Base-by-base conservation (phyloP, 2,888 invertebrate species). In the Strigamia maritima region DNA sequence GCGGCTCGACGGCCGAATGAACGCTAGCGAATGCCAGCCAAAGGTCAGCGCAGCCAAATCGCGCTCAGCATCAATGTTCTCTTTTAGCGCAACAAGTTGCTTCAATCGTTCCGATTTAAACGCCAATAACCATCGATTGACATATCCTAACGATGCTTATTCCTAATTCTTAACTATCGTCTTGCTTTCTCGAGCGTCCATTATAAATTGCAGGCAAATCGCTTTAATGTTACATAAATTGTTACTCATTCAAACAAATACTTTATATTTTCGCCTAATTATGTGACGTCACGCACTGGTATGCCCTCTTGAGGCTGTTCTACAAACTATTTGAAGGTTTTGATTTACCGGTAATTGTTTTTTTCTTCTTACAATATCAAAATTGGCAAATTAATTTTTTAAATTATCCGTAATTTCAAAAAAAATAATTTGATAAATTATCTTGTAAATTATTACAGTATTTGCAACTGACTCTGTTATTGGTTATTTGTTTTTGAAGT, bases 211-310 rank as follows among this genome's bases (percentile, higher is more conserved):
- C 14, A 31, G 19, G 12, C 28, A 35, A 31, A 78, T 78, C 31
- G 60, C 65, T 78, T 40, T 78, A 28, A 78, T 78, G 78, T 78
- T 78, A 65, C 78, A 78, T 78, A 78, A 78, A 78, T 78, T 78
- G 78, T 65, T 78, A 78, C 78, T 65, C 78, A 60, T 78, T 78
- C 78, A 65, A 79, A 79, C 79, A 79, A 70, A 79, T 79, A 79
- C 44, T 79, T 79, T 79, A 75, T 79, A 79, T 75, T 79, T 70
- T 70, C 79, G 24, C 79, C 79, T 79, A 79, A 79, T 79, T 79
- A 79, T 22, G 75, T 79, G 79, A 79, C 79, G 79, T 79, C 79
- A 79, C 44, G 12, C 0, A 16, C 44, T 7, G 40, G 2, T 24
- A 22, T 26, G 44, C 38, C 77, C 10, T 77, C 49, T 40, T 4